Conservation (phyloP, 2,113 vertebrate genomes). For the Hemiscyllium ocellatum region DNA sequence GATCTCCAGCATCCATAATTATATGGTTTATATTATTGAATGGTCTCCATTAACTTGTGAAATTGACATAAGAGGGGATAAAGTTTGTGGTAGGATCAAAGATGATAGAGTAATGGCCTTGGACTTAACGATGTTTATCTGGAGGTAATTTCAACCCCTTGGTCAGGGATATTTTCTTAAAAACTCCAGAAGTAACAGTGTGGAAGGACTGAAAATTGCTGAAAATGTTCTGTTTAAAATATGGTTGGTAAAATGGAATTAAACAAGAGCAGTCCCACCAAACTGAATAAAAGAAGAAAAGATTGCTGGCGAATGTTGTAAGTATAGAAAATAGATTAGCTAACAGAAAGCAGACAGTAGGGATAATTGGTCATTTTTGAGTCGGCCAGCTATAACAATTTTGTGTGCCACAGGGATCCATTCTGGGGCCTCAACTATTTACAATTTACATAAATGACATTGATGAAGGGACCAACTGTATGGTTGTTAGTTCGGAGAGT, state of each 20-base stretch:
- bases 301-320: not conserved
- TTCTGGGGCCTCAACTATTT: too few relatives aligned
- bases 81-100: not conserved
- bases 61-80: not conserved
- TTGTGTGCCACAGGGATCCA: too few relatives aligned
- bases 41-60: not conserved
- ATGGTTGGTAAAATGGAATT: not conserved
- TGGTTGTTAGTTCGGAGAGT: too few relatives aligned
- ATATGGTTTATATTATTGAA: not conserved
- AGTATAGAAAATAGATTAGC: too few relatives aligned
- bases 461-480: too few relatives aligned
- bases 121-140: not conserved
- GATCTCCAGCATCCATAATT: too few relatives aligned
- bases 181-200: not conserved
- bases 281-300: not conserved
- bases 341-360: too few relatives aligned
- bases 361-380: too few relatives aligned
- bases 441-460: too few relatives aligned
- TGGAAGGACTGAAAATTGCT: not conserved
- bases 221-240: not conserved
- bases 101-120: not conserved
- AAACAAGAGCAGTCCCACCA: not conserved
- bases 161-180: not conserved
- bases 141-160: not conserved
- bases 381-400: too few relatives aligned